These are phyloP conservation scores for Scaptomyza caliginosa DNA, from an alignment of 2,888 invertebrate genomes.

Conservation along the genomic window DNA sequence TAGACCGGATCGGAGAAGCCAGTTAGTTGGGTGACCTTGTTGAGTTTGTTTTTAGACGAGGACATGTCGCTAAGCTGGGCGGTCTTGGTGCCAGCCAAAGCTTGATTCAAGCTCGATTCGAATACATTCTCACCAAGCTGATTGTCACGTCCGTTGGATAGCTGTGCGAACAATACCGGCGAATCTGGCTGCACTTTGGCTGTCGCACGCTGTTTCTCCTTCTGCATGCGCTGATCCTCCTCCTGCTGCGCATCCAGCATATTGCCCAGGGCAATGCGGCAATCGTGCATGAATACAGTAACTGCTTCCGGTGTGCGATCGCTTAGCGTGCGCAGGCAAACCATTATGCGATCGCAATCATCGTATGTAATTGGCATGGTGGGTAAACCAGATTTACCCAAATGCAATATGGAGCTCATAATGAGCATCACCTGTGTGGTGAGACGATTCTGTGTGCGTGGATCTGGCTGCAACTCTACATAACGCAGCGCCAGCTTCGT, in stretches of 20 bases:
- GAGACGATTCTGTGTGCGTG: conserved; percentile 86
- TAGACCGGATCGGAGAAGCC: conserved; percentile 99
- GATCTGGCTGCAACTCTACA: conserved; percentile 84
- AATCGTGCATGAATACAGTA: conserved; percentile 89
- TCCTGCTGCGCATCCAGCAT: conserved; percentile 93
- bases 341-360: conserved; percentile 94
- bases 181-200: conserved; percentile 92
- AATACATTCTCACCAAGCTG: conserved; percentile 90
- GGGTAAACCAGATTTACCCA: conserved; percentile 91
- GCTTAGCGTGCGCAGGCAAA: conserved; percentile 91
- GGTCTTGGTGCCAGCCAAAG: conserved; percentile 88
- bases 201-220: conserved; percentile 89
- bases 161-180: conserved; percentile 92
- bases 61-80: conserved; percentile 84
- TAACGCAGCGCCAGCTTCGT: conserved; percentile 94
- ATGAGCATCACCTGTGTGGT: conserved; percentile 94
- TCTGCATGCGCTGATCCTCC: conserved; percentile 84
- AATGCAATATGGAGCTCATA: conserved; percentile 92
- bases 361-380: conserved; percentile 96
- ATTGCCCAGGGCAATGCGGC: conserved; percentile 90
- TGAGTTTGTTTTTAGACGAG: conserved; percentile 87
- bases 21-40: conserved; percentile 97
- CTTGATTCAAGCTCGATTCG: conserved; percentile 95
- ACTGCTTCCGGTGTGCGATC: conserved; percentile 88
- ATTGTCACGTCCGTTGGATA: conserved; percentile 87